Percentiles rank a stretch among this genome's conserved stretches.
Evolutionary conservation across 2,888 invertebrate species (phyloP).

Genomic region (Diadromus collaris): DNA sequence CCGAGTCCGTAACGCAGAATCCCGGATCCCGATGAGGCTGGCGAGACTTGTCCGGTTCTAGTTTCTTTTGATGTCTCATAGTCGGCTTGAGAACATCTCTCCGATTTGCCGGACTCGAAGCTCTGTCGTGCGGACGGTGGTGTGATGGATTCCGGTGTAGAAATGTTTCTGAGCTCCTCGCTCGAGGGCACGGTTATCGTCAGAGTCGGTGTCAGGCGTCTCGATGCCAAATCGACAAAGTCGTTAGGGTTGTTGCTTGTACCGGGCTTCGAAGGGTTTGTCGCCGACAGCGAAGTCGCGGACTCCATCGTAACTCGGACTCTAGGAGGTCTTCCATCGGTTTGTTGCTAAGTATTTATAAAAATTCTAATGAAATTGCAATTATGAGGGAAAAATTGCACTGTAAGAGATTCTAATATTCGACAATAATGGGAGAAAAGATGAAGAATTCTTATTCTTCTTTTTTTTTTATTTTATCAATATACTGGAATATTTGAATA

Average conservation of each 20-base stretch:
- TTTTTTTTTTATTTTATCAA: no score
- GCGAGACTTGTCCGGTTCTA: constrained; percentile 55
- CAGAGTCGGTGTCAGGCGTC: constrained; percentile 79
- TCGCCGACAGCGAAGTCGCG: constrained; percentile 30
- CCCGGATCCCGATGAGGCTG: constrained; percentile 56
- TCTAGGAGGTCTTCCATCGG: constrained; percentile 59
- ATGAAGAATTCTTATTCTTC: no score
- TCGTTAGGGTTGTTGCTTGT: constrained; percentile 51
- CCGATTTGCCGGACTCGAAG: constrained; percentile 57
- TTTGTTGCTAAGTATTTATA: constrained; percentile 28
- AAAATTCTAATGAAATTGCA: background rate
- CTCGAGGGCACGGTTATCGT: constrained; percentile 84
- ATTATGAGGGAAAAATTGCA: background rate
- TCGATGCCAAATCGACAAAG: constrained; percentile 64
- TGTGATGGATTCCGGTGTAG: constrained; percentile 77
- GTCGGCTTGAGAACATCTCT: constrained; percentile 64
- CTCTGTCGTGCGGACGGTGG: constrained; percentile 61
- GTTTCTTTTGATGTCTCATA: constrained; percentile 52
- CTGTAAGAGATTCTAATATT: background rate
- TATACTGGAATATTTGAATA: no score
- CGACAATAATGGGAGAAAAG: no score
- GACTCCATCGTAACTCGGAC: constrained; percentile 64
- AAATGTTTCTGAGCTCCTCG: constrained; percentile 80
- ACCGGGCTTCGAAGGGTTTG: constrained; percentile 46
- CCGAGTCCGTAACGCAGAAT: constrained; percentile 62